phyloP scores from a whole-genome alignment of 2,797 vertebrate species.

The Caiman crocodilus region DNA sequence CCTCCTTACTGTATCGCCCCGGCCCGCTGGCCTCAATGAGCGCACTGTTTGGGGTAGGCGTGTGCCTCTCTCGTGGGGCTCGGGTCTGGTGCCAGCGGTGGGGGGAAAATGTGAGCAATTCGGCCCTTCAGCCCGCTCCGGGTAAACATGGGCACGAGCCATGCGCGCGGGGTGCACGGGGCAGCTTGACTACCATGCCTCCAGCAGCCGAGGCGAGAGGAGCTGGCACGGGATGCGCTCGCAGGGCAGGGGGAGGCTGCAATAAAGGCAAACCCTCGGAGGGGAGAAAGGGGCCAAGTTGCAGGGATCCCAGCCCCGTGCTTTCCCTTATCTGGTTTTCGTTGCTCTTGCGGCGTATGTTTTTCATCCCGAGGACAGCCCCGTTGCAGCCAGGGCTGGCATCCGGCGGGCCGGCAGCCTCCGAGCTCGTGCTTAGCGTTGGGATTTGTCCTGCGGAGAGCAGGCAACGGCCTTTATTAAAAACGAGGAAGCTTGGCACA shows the following conservation, averaged over 20 bases:
- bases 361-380: background rate
- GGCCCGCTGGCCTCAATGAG: constrained; percentile 59
- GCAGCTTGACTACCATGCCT: background rate
- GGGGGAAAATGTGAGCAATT: background rate
- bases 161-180: background rate
- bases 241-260: background rate
- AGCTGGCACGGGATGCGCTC: background rate
- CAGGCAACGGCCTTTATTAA: constrained; percentile 63
- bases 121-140: background rate
- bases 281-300: background rate
- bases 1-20: constrained; percentile 3
- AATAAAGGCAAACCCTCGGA: background rate
- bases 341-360: too few relatives aligned
- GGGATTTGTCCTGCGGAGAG: background rate
- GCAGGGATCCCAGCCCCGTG: background rate
- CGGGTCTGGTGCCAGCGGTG: constrained; percentile 25
- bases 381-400: background rate
- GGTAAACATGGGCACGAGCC: background rate
- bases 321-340: background rate
- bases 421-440: background rate
- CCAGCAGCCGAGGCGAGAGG: background rate
- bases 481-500: constrained; percentile 5
- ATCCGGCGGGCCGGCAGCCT: rapidly evolving
- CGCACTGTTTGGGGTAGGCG: constrained; percentile 64
- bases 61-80: background rate